Evolutionary conservation across 2,113 vertebrate species (phyloP).

Genomic region (Ameiurus melas): DNA sequence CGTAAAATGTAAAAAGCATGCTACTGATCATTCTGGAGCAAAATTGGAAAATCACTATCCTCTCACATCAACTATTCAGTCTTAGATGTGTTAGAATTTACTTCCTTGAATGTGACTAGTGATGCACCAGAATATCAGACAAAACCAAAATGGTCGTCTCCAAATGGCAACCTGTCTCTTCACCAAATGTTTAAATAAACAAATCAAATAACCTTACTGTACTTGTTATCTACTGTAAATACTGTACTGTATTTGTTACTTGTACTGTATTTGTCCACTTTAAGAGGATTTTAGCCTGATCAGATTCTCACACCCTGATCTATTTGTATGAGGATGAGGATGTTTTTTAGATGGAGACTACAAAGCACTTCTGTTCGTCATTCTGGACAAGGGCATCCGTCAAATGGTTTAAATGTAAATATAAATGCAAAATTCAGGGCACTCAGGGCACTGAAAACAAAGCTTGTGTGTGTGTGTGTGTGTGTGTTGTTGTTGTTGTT

Average conservation of each 20-base stretch:
- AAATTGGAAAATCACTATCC: not conserved
- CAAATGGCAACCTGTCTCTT: not conserved
- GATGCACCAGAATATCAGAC: not conserved
- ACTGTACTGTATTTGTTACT: not conserved
- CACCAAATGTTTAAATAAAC: not conserved
- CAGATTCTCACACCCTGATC: not conserved
- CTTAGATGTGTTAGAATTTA: not conserved
- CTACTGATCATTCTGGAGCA: not conserved
- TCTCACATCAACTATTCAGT: not conserved
- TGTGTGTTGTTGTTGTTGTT: not conserved
- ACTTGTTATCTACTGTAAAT: not conserved
- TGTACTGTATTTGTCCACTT: not conserved
- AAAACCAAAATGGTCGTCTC: not conserved
- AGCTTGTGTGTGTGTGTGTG: not conserved
- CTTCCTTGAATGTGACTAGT: not conserved
- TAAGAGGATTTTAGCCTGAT: not conserved
- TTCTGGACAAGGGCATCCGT: not conserved
- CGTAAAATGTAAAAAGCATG: not conserved
- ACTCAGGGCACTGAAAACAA: not conserved
- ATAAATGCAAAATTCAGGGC: conserved; percentile 1
- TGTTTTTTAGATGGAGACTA: not conserved
- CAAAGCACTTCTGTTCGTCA: not conserved
- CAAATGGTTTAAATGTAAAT: not conserved
- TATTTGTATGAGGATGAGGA: not conserved
- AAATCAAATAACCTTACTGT: not conserved